phyloP scores from a whole-genome alignment of 2,797 vertebrate genomes.

The Coregonus suidteri region DNA sequence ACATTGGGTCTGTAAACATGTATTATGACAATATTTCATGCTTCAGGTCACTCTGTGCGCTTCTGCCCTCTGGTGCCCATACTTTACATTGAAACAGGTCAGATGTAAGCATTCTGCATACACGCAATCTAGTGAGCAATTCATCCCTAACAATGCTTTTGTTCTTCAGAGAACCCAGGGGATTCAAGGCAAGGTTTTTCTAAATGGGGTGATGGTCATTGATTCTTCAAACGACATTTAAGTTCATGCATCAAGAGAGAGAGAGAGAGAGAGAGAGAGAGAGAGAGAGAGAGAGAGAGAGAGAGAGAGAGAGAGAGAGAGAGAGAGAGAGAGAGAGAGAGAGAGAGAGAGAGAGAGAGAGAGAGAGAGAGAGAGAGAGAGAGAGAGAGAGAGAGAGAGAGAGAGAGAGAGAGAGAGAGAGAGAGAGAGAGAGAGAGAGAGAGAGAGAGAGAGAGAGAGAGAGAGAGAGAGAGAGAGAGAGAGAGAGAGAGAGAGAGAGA shows the following conservation, averaged over 20 bases:
- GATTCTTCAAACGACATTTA: not conserved
- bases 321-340: too few relatives aligned
- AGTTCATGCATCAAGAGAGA: not conserved
- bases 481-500: not conserved
- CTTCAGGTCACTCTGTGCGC: not conserved
- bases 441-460: not conserved
- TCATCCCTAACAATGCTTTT: not conserved
- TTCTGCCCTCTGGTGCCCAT: not conserved
- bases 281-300: not conserved
- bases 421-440: not conserved
- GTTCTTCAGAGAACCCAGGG: too few relatives aligned
- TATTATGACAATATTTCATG: not conserved
- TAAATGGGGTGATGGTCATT: not conserved
- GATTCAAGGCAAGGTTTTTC: not conserved
- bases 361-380: not conserved
- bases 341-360: too few relatives aligned
- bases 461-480: not conserved
- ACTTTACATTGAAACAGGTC: not conserved
- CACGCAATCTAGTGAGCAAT: not conserved
- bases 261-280: too few relatives aligned
- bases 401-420: too few relatives aligned
- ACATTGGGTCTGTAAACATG: not conserved
- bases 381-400: too few relatives aligned
- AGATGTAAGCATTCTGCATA: too few relatives aligned
- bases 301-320: too few relatives aligned